Evolutionary conservation across 2,888 invertebrate species (phyloP), one percentile per base, ranked within the genome.

Genomic region (Ferdinandea cuprea): DNA sequence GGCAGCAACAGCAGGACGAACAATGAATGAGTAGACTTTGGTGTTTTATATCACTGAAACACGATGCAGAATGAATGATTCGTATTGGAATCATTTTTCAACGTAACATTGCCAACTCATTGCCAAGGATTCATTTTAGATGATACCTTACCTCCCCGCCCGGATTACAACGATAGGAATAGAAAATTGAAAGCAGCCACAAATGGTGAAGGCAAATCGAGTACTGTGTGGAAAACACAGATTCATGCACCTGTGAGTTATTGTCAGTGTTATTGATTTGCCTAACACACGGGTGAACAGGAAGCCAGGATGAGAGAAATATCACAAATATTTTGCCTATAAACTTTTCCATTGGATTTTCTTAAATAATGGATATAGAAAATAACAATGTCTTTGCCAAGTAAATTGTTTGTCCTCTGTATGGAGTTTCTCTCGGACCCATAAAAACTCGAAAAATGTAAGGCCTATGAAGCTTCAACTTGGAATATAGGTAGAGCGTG

Each of bases 201-300:
- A 69, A 76, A 69, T 56, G 37, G 17, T 44, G 44, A 61, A 54
- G 59, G 30, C 19, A 54, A 68, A 76, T 68, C 59, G 69, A 63
- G 30, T 46, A 37, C 44, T 56, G n/a, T 37, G 28, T 19, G 25
- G n/a, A 28, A 37, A 25, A 59, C 40, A 50, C 28, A 13, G 44
- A 15, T 44, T 46, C 59, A 56, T 77, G 69, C 61, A 69, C 61
- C 46, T 61, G 52, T 69, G 69, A 63, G 52, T 54, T 76, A 59
- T 76, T 52, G 59, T 54, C 28, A 21, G 17, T 15, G 52, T 35
- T 54, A 28, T 56, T 65, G 65, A 73, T 66, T 66, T 58, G 56
- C 32, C 61, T 25, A 37, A 15, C 19, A 32, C 15, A 52, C 21
- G 8, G 19, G 25, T 9, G 19, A 50, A 40, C 13, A 13, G 13